A percentile compares a stretch with the other conserved stretches of the same genome.
These are phyloP conservation scores for Cotesia congregata DNA, from an alignment of 2,888 invertebrate species.

Conservation along the genomic window DNA sequence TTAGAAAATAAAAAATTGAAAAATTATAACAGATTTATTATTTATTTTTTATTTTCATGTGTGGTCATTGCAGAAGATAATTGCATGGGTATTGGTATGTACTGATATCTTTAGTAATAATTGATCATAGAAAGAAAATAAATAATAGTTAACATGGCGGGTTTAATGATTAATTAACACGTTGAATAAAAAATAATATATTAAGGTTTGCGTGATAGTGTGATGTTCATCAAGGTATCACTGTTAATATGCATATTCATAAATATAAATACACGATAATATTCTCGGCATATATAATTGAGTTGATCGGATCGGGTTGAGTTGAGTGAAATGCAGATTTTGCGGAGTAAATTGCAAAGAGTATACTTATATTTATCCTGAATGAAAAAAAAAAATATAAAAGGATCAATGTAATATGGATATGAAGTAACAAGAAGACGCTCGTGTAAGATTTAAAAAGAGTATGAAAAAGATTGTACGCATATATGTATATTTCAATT, in stretches of 20 bases:
- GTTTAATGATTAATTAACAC: slow-evolving; percentile 22
- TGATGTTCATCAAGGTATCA: slow-evolving; percentile 17
- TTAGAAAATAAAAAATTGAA: too few species aligned
- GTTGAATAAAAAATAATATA: neutral
- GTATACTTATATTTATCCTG: neutral
- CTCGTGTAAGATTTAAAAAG: slow-evolving; percentile 27
- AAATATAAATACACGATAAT: slow-evolving; percentile 18
- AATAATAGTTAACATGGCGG: slow-evolving; percentile 17
- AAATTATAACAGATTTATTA: too few species aligned
- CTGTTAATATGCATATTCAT: neutral
- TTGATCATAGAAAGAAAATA: neutral
- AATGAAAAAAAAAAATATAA: slow-evolving; percentile 8
- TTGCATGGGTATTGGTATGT: too few species aligned
- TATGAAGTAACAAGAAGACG: neutral
- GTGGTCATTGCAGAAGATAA: too few species aligned
- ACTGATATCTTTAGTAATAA: too few species aligned
- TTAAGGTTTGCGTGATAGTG: slow-evolving; percentile 25
- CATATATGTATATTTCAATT: slow-evolving; percentile 22
- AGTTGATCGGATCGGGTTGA: slow-evolving; percentile 17
- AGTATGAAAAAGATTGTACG: slow-evolving; percentile 9
- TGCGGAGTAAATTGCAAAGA: neutral
- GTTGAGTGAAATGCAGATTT: slow-evolving; percentile 28
- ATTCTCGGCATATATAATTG: slow-evolving; percentile 30
- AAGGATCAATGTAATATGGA: slow-evolving; percentile 26
- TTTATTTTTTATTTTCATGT: too few species aligned